Evolutionary conservation across 2,113 vertebrate genomes (phyloP).

Genomic region (Cottus gobio): DNA sequence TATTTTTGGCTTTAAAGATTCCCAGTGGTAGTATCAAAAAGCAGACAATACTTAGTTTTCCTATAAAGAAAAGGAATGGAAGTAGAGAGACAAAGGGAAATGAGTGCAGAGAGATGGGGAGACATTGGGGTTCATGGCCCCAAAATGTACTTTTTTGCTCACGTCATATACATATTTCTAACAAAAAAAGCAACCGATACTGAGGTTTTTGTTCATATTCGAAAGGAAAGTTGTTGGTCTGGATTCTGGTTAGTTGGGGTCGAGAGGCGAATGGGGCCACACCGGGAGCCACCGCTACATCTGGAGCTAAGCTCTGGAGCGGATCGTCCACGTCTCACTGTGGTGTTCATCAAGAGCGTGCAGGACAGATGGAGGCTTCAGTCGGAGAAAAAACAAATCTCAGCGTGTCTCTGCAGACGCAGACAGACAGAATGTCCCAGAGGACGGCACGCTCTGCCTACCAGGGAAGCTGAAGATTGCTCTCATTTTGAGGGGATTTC

Average conservation of each 20-base stretch:
- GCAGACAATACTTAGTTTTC: background rate
- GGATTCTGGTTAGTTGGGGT: background rate
- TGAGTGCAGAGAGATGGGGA: no score
- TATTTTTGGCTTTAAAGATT: background rate
- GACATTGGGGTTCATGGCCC: no score
- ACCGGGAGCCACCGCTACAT: background rate
- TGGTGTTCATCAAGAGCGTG: constrained; percentile 15
- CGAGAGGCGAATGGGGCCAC: background rate
- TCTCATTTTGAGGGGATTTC: constrained; percentile 37
- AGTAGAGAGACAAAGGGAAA: background rate
- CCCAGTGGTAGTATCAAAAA: background rate
- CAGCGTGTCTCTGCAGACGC: constrained; percentile 33
- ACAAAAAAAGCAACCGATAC: background rate
- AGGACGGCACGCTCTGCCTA: constrained; percentile 37
- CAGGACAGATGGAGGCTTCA: constrained; percentile 41
- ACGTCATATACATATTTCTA: background rate
- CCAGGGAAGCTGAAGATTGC: constrained; percentile 26
- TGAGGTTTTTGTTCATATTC: background rate
- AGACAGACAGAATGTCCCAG: constrained; percentile 38
- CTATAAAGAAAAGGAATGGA: no score
- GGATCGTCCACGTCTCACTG: constrained; percentile 13
- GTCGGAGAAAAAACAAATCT: constrained; percentile 35
- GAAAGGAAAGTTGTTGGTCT: background rate
- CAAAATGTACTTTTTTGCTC: no score
- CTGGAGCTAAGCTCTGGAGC: constrained; percentile 28